Conservation (phyloP, 1,140 invertebrate genomes). For the Bombus sylvicola region DNA sequence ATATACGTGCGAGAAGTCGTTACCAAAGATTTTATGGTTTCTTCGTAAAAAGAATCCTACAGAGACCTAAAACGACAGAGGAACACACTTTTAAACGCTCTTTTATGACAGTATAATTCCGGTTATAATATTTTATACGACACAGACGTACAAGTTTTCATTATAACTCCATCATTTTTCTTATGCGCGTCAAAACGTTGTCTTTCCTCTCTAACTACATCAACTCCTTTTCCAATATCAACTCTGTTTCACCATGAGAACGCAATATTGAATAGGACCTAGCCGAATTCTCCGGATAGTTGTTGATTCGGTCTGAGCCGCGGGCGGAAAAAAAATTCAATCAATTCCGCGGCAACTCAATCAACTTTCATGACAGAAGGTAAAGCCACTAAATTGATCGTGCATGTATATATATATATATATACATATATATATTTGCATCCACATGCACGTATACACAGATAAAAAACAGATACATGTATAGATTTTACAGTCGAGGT, state of each 20-base stretch:
- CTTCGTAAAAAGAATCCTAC: too few species aligned
- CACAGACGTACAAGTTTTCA: too few species aligned
- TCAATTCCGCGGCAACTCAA: conserved; percentile 59
- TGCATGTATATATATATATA: background rate
- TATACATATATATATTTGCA: background rate
- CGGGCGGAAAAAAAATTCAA: conserved; percentile 47
- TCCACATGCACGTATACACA: too few species aligned
- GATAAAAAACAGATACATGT: background rate
- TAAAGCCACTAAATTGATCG: conserved; percentile 60
- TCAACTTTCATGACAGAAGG: conserved; percentile 62
- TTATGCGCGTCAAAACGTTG: background rate
- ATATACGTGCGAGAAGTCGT: too few species aligned
- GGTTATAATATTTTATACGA: too few species aligned
- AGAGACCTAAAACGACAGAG: too few species aligned
- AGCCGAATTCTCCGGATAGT: conserved; percentile 47
- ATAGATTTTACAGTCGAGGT: background rate
- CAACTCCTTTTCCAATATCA: background rate
- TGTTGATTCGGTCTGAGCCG: conserved; percentile 41
- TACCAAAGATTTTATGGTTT: too few species aligned
- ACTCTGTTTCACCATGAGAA: background rate
- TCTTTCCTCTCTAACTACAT: conserved; percentile 19
- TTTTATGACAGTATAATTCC: too few species aligned
- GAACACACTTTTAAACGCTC: too few species aligned
- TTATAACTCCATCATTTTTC: too few species aligned
- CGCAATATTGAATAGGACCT: background rate